Evolutionary conservation across 2,888 invertebrate genomes (phyloP).

Genomic region (Dendrolimus houi): DNA sequence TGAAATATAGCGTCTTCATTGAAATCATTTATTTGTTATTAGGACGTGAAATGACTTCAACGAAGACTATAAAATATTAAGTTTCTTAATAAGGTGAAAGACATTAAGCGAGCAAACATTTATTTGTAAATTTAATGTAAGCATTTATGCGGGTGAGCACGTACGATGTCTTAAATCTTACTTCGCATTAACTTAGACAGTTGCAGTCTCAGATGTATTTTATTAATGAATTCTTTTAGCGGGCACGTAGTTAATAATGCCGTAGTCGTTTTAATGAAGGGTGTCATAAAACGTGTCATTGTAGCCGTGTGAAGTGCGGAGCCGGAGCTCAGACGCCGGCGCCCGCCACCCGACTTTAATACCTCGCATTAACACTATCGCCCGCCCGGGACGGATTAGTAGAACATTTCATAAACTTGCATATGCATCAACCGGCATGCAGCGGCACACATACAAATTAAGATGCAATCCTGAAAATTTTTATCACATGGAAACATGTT

Average conservation of each 20-base stretch:
- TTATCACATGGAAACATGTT: neutral
- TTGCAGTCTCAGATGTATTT: conserved; percentile 57
- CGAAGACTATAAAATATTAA: too few relatives aligned
- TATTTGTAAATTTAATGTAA: neutral
- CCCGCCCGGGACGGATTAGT: conserved; percentile 32
- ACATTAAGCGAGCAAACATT: neutral
- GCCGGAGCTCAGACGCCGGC: conserved; percentile 2
- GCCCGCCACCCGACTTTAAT: conserved; percentile 24
- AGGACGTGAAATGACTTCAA: neutral
- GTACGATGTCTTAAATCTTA: conserved; percentile 63
- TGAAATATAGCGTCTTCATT: conserved; percentile 29
- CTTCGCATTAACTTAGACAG: conserved; percentile 56
- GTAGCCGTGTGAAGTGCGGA: conserved; percentile 18
- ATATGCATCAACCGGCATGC: conserved; percentile 14
- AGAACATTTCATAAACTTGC: conserved; percentile 24
- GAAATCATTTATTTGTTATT: neutral
- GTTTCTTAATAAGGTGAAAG: neutral
- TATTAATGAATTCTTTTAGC: conserved; percentile 66
- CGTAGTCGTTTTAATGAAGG: conserved; percentile 53
- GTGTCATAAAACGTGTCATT: conserved; percentile 55
- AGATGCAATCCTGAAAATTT: neutral
- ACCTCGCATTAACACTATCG: conserved; percentile 33
- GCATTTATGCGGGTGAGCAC: conserved; percentile 44
- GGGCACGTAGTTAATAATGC: conserved; percentile 57
- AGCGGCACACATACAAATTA: neutral